phyloP scores from a whole-genome alignment of 2,113 vertebrate species.

The Hippocampus comes region DNA sequence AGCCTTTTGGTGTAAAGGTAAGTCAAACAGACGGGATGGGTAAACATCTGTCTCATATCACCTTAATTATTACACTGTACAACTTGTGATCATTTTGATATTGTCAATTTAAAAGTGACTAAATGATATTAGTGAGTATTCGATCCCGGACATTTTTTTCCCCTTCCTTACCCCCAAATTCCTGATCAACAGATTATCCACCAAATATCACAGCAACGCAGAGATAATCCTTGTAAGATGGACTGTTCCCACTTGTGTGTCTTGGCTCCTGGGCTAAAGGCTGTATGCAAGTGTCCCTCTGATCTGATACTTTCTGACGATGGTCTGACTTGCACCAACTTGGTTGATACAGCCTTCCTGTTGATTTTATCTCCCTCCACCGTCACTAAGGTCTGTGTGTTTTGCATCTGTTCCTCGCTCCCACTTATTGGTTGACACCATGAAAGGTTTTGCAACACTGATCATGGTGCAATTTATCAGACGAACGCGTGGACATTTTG shows the following conservation, averaged over 20 bases:
- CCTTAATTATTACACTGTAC: neutral
- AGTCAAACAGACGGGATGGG: neutral
- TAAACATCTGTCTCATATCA: too few species aligned
- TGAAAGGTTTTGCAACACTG: neutral
- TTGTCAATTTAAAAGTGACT: too few species aligned
- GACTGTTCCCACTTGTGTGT: slow-evolving; percentile 87
- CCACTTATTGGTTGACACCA: neutral
- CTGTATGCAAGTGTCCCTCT: slow-evolving; percentile 78
- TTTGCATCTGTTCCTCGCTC: neutral
- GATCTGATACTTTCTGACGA: slow-evolving; percentile 70
- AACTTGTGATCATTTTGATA: neutral
- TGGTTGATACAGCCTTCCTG: slow-evolving; percentile 71
- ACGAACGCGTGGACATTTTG: too few species aligned
- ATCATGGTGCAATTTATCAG: neutral
- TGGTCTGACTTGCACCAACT: slow-evolving; percentile 70
- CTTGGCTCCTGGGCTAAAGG: slow-evolving; percentile 67
- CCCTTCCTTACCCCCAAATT: neutral
- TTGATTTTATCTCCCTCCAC: slow-evolving; percentile 70
- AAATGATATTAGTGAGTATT: neutral
- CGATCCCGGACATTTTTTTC: neutral
- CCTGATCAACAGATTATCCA: slow-evolving; percentile 61
- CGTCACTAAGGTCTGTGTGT: slow-evolving; percentile 71
- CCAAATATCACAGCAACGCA: slow-evolving; percentile 65
- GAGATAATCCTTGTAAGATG: slow-evolving; percentile 66
- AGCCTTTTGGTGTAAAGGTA: slow-evolving; percentile 83